Base-by-base conservation (phyloP, 35 echinoderm and acorn worm genomes). In the Eucidaris tribuloides region DNA sequence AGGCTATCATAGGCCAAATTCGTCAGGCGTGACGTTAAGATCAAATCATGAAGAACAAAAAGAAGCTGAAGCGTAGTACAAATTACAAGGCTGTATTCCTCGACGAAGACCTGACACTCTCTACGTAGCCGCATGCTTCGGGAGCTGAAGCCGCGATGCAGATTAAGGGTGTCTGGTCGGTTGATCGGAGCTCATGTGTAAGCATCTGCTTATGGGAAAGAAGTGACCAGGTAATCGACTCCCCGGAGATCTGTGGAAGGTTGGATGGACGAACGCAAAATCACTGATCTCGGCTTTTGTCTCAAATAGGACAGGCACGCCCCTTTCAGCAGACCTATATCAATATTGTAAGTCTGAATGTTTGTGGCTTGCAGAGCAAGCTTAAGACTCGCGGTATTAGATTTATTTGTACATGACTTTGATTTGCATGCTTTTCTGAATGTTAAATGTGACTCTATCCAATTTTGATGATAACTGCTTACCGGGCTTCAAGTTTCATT, bases 191-290 rank as follows among this genome's bases (percentile, higher is more conserved):
- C 11, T 64, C 27, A 11, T 13, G 11, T 64, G 61, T 28, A 64
- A 64, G 61, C 61, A 64, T 11, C 61, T 13, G 27, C 11, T 64
- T 29, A 64, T 64, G 61, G 61, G 11, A 11, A 64, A 13, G 61
- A 64, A 29, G 61, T 13, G 61, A 64, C 27, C 5, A 64, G 11
- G 61, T 64, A 27, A 64, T 28, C 27, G 61, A 64, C 61, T 64
- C 61, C 61, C 61, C 61, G 28, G 61, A 64, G 61, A 64, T 64
- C 61, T 64, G 5, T 64, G 61, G 61, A 64, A 64, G 61, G n/a
- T n/a, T n/a, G n/a, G n/a, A 13, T 11, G 61, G 61, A 64, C 28
- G 61, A 64, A 28, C 11, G 11, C 11, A 64, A 64, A 29, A 28
- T 64, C 61, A 64, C 6, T 6, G 61, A 64, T 64, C 61, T 64